Conservation (phyloP, 2,888 invertebrate species). For the Exocentrus adspersus region DNA sequence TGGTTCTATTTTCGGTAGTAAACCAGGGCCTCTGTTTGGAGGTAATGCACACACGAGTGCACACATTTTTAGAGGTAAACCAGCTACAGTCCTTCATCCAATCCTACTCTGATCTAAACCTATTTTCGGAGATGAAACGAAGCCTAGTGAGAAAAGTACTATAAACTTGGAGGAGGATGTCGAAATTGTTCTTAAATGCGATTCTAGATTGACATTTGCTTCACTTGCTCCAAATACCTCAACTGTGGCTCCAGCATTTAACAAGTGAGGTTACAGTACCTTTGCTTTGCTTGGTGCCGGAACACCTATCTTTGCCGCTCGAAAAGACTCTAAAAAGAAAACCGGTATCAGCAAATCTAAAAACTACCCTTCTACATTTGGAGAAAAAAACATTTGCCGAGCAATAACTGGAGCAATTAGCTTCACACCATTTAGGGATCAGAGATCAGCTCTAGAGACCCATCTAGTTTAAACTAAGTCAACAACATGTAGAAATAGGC, state of each 20-base stretch:
- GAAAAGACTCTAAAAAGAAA: slow-evolving; percentile 25
- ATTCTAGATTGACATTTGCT: slow-evolving; percentile 59
- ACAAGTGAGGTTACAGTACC: slow-evolving; percentile 58
- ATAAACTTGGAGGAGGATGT: slow-evolving; percentile 48
- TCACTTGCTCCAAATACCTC: slow-evolving; percentile 54
- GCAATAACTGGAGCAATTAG: too few relatives aligned
- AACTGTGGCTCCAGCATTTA: slow-evolving; percentile 44
- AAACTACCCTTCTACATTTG: slow-evolving; percentile 25
- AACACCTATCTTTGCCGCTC: slow-evolving; percentile 68
- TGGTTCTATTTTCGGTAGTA: slow-evolving; percentile 35
- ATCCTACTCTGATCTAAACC: too few relatives aligned
- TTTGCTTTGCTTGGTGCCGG: slow-evolving; percentile 77
- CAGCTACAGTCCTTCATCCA: background rate
- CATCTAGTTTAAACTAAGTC: too few relatives aligned
- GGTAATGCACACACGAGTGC: too few relatives aligned
- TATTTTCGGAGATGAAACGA: slow-evolving; percentile 1
- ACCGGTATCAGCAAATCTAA: too few relatives aligned
- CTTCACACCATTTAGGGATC: too few relatives aligned
- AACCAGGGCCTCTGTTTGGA: slow-evolving; percentile 37
- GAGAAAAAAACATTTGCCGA: too few relatives aligned
- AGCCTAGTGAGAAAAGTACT: slow-evolving; percentile 5
- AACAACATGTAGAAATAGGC: too few relatives aligned
- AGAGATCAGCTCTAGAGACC: too few relatives aligned
- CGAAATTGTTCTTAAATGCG: slow-evolving; percentile 55
- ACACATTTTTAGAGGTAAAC: slow-evolving; percentile 21